Base-by-base conservation (phyloP, 1,140 invertebrate species). In the Drosophila carrolli region DNA sequence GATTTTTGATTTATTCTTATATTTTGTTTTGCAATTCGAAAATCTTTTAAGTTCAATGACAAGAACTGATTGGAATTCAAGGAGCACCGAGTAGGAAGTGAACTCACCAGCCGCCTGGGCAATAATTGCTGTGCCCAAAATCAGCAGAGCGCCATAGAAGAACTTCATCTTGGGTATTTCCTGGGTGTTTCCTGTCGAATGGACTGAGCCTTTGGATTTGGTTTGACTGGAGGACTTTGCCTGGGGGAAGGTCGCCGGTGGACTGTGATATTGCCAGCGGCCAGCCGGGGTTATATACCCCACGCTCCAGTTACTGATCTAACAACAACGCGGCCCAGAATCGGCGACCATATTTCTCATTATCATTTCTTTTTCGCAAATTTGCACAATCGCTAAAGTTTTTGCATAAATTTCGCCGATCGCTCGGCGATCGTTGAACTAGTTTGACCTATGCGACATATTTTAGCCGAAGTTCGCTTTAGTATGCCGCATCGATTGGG, bases 361-460 rank as follows among this genome's bases (percentile, higher is more conserved):
- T 85, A 86, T 62, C 83, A 86, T 82, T 85, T 85, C 75, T 40
- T 43, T 65, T 78, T 78, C 23, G 80, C 66, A 66, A 75, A 89
- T 88, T 89, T 77, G 72, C 84, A 80, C 66, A 78, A 67, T 75
- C 5, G 66, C 54, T 7, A 57, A 66, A 41, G 41, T 14, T 80
- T 74, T 62, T 82, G 77, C 81, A 88, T 83, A 82, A 86, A 88
- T 89, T 89, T 80, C 8, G 47, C 5, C 73, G 16, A n/a, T 54
- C 58, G 56, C 41, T 57, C 27, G 48, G 7, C 50, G 43, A 71
- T 71, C 44, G 51, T 50, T 70, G 74, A 78, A 78, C 76, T 78
- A 78, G 75, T 72, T 78, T 78, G 59, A 81, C 78, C 71, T 55
- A 41, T 16, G 65, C 38, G 46, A 66, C 55, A 73, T 41, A 14